Conservation (phyloP, 1,140 invertebrate species). For the Saxidomus purpurata region DNA sequence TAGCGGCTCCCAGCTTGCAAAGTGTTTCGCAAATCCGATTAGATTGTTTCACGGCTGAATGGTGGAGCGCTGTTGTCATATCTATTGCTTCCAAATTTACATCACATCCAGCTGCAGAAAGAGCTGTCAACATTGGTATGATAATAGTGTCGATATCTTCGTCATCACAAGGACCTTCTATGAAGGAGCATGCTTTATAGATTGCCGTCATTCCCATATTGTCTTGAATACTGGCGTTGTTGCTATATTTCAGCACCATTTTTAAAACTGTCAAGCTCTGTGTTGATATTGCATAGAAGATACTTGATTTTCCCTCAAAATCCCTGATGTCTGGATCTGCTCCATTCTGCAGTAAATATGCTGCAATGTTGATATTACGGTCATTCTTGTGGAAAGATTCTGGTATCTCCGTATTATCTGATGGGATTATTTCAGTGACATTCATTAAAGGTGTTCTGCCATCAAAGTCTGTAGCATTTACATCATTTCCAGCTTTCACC, state of each 20-base stretch:
- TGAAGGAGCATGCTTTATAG: constrained; percentile 10
- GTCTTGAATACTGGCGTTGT: neutral
- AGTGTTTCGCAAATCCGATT: constrained; percentile 16
- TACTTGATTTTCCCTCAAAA: neutral
- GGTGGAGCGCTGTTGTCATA: constrained; percentile 20
- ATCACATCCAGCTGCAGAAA: constrained; percentile 20
- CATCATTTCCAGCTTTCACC: neutral
- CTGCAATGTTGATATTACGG: no score
- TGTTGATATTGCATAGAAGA: neutral
- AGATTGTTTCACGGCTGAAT: constrained; percentile 7
- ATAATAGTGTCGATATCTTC: neutral
- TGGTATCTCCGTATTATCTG: neutral
- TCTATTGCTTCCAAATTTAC: constrained; percentile 26
- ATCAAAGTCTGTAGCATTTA: constrained; percentile 35
- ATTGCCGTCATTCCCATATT: constrained; percentile 16
- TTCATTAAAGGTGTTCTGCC: constrained; percentile 22
- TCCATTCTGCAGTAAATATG: constrained; percentile 43
- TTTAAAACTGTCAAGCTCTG: constrained; percentile 24
- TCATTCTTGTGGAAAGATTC: neutral
- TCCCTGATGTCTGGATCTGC: constrained; percentile 49
- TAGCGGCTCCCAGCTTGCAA: neutral
- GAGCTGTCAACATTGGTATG: neutral
- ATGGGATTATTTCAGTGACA: neutral
- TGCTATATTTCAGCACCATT: neutral
- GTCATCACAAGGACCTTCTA: neutral